Evolutionary conservation across 1,140 invertebrate species (phyloP), one percentile per base, ranked within the genome.

Genomic region (Hypsibius dujardini): DNA sequence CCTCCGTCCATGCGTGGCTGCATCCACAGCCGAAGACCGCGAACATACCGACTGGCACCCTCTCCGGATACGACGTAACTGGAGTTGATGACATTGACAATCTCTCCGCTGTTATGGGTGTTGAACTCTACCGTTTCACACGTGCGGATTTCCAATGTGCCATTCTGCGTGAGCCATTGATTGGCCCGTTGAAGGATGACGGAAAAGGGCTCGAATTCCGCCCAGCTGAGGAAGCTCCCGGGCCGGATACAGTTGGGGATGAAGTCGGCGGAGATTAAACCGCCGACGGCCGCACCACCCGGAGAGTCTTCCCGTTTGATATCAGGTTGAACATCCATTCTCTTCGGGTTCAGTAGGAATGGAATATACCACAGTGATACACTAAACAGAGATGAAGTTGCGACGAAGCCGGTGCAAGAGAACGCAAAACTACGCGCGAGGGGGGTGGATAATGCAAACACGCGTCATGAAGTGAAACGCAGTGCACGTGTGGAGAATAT

Each of bases 171-270:
- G 7, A 56, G 50, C 50, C 50, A 56, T 56, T 56, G 7, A n/a
- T 56, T 56, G 50, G 50, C 50, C 50, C 50, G 50, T 56, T 56
- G 50, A 12, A 56, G n/a, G 50, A 56, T 56, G 7, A 56, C 50
- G 7, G 50, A n/a, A 56, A 56, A 56, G 50, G 7, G n/a, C n/a
- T 56, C 50, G 50, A 56, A 56, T n/a, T 56, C 50, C 7, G 50
- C 50, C 50, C n/a, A 7, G 7, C 7, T 12, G 7, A 56, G n/a
- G n/a, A 56, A 12, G n/a, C 50, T n/a, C 7, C 50, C 50, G 7
- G 50, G 7, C n/a, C n/a, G 7, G 7, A n/a, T 56, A n/a, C 50
- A 56, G n/a, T 12, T n/a, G 50, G 50, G 50, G n/a, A 56, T n/a
- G 50, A 56, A 56, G n/a, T 56, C 50, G n/a, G n/a, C 50, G 0